Conservation (phyloP, 2,797 vertebrate genomes). For the Toxotes lorentzi region DNA sequence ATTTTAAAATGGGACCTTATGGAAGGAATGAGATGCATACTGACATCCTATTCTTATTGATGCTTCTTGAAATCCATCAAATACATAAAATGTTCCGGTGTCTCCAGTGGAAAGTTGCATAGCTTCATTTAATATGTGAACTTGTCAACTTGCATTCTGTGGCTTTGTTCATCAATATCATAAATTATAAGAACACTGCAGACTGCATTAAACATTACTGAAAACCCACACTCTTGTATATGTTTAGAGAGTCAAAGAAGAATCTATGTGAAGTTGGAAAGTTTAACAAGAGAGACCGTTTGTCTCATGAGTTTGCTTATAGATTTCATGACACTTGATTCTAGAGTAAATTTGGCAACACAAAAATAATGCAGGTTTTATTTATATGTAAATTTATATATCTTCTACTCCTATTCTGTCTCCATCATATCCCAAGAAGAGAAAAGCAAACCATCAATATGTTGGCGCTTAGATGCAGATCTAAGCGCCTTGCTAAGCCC, state of each 20-base stretch:
- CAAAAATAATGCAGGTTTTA: neutral
- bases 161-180: conserved; percentile 43
- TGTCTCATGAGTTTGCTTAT: neutral
- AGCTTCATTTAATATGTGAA: conserved; percentile 44
- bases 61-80: conserved; percentile 35
- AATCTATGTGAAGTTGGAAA: neutral
- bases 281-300: neutral
- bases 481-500: conserved; percentile 3
- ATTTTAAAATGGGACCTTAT: conserved; percentile 38
- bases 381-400: neutral
- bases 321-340: neutral
- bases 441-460: conserved; percentile 25
- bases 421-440: neutral
- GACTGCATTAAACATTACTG: neutral
- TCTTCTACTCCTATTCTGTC: neutral
- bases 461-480: conserved; percentile 10
- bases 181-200: neutral
- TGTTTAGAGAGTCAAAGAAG: neutral
- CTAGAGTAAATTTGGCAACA: neutral
- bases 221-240: neutral
- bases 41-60: conserved; percentile 46
- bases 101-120: conserved; percentile 31
- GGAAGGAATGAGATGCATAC: conserved; percentile 44
- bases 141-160: conserved; percentile 28
- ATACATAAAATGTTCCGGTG: conserved; percentile 14